Evolutionary conservation across 2,113 vertebrate genomes (phyloP).

Genomic region (Pluvialis apricaria): DNA sequence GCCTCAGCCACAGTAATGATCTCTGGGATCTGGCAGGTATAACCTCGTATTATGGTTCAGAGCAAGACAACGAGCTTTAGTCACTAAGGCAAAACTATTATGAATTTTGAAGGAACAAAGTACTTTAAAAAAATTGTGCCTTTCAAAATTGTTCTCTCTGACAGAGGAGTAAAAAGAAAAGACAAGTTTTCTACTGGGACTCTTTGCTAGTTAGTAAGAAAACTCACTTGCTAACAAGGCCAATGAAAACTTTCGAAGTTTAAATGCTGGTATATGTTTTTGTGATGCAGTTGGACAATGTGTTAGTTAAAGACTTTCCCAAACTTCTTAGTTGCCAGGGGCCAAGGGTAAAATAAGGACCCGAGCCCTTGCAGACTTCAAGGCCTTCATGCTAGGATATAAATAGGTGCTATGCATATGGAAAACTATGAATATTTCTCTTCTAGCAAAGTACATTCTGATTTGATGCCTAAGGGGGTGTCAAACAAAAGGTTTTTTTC

Average conservation of each 20-base stretch:
- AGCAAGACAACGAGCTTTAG: background rate
- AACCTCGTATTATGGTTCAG: background rate
- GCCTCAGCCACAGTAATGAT: background rate
- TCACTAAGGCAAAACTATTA: background rate
- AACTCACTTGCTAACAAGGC: background rate
- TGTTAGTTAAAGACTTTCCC: background rate
- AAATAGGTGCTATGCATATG: constrained; percentile 10
- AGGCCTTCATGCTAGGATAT: background rate
- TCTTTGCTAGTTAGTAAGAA: background rate
- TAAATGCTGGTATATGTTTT: background rate
- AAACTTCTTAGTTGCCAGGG: background rate
- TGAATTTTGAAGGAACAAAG: background rate
- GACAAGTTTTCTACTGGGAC: background rate
- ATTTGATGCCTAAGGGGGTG: constrained; percentile 20
- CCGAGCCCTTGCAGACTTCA: background rate
- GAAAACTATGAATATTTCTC: background rate
- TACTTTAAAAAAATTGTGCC: background rate
- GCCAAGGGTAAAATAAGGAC: background rate
- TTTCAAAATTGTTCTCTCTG: background rate
- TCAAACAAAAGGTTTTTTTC: constrained; percentile 25
- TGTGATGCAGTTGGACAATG: background rate
- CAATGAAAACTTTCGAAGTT: background rate
- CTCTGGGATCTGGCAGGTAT: background rate
- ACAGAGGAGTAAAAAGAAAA: background rate
- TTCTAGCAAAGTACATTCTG: background rate